Percentiles rank a stretch among this genome's conserved stretches.
phyloP scores from a whole-genome alignment of 2,888 invertebrate genomes.

The Polyploca ridens region DNA sequence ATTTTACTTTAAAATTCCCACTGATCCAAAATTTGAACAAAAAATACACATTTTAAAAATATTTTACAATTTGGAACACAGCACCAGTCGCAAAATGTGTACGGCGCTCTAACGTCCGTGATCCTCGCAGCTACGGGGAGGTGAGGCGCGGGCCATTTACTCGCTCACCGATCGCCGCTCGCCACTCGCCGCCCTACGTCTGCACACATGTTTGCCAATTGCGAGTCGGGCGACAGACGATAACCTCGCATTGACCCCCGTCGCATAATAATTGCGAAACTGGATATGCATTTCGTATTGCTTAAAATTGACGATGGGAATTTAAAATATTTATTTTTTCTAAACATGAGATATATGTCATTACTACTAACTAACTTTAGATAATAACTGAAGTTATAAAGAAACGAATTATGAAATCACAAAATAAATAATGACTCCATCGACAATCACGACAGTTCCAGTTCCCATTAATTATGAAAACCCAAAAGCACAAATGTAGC shows the following conservation, averaged over 20 bases:
- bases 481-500: background rate
- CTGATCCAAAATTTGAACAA: background rate
- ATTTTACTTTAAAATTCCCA: no score
- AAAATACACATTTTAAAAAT: no score
- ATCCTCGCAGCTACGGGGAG: slow-evolving; percentile 6
- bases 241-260: slow-evolving; percentile 32
- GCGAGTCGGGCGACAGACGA: slow-evolving; percentile 23
- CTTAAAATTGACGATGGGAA: background rate
- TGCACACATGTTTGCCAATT: slow-evolving; percentile 34
- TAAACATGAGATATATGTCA: no score
- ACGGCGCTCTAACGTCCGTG: slow-evolving; percentile 17
- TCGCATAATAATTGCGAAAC: slow-evolving; percentile 31
- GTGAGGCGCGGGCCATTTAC: slow-evolving; percentile 17
- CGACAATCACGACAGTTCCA: background rate
- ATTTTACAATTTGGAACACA: slow-evolving; percentile 11
- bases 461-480: background rate
- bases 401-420: no score
- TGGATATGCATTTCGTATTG: background rate
- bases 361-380: no score
- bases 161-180: slow-evolving; percentile 19
- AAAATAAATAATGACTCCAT: no score
- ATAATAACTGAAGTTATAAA: no score
- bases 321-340: background rate
- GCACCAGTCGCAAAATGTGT: slow-evolving; percentile 19
- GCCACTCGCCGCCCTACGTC: slow-evolving; percentile 33